Percentiles rank a stretch among this genome's conserved stretches.
phyloP scores from a whole-genome alignment of 2,797 vertebrate species.

The Alcedo atthis region DNA sequence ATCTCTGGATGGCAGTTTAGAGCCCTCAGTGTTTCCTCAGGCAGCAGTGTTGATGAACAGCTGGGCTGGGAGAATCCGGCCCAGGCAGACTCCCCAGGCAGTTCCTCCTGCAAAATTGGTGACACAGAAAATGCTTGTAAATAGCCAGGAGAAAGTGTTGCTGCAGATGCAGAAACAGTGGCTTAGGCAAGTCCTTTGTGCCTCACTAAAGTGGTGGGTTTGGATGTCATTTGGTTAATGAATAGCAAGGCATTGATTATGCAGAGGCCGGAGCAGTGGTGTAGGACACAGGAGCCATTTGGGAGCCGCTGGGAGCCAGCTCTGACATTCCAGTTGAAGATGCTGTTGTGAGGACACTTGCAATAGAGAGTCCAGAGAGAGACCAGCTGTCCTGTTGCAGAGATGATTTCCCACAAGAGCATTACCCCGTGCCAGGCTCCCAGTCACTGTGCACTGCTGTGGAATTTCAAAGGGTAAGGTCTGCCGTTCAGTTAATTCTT shows the following conservation, averaged over 20 bases:
- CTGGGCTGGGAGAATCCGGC: not conserved
- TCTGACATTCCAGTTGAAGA: not conserved
- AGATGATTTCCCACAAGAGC: not conserved
- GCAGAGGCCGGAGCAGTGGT: not conserved
- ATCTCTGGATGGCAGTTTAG: not conserved
- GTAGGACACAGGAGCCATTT: not conserved
- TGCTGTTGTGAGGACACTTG: not conserved
- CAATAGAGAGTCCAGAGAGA: not conserved
- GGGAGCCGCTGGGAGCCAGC: not conserved
- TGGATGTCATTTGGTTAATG: not conserved
- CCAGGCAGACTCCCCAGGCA: not conserved
- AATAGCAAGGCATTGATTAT: not conserved
- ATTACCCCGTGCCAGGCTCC: not conserved
- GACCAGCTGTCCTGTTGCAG: not conserved
- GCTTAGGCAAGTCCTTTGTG: not conserved
- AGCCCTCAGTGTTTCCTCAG: not conserved
- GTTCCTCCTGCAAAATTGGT: not conserved
- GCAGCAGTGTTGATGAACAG: not conserved
- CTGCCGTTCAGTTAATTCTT: not conserved
- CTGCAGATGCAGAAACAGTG: not conserved
- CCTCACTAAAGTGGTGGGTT: accelerated
- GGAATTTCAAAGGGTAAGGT: not conserved
- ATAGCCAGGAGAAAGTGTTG: not conserved
- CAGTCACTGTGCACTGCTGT: not conserved
- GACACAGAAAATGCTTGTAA: not conserved